These are phyloP conservation scores for Aptenodytes forsteri DNA, from an alignment of 2,113 vertebrate genomes.

Conservation along the genomic window DNA sequence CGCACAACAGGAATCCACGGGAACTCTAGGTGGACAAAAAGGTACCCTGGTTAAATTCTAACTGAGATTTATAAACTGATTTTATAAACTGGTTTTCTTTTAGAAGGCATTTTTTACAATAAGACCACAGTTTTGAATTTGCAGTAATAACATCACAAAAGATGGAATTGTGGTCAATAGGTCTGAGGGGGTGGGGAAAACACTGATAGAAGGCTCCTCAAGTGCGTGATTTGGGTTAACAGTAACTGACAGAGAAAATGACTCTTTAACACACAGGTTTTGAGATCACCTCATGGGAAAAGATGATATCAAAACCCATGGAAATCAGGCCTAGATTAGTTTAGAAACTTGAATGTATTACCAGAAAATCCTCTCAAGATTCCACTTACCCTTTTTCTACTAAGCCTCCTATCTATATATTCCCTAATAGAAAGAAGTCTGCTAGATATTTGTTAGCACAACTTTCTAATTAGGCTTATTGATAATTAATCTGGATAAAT, in stretches of 20 bases:
- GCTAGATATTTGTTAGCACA: background rate
- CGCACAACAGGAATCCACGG: background rate
- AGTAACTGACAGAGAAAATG: background rate
- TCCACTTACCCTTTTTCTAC: background rate
- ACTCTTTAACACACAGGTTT: background rate
- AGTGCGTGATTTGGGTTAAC: background rate
- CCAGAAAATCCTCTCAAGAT: background rate
- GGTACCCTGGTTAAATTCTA: background rate
- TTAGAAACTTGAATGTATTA: background rate
- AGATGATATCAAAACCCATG: background rate
- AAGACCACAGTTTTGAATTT: background rate
- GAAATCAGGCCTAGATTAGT: background rate
- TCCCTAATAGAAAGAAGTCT: background rate
- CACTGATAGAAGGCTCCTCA: background rate
- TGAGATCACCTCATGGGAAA: background rate
- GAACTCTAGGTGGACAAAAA: background rate
- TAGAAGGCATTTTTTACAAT: background rate
- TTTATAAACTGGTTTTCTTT: background rate
- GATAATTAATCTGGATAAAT: slow-evolving; percentile 16
- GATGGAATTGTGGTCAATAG: background rate
- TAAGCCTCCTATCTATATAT: background rate
- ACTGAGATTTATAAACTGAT: background rate
- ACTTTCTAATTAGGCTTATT: background rate
- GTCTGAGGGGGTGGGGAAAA: accelerated
- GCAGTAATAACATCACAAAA: background rate